Evolutionary conservation across 2,888 invertebrate genomes (phyloP).

Genomic region (Melinaea marsaeus): DNA sequence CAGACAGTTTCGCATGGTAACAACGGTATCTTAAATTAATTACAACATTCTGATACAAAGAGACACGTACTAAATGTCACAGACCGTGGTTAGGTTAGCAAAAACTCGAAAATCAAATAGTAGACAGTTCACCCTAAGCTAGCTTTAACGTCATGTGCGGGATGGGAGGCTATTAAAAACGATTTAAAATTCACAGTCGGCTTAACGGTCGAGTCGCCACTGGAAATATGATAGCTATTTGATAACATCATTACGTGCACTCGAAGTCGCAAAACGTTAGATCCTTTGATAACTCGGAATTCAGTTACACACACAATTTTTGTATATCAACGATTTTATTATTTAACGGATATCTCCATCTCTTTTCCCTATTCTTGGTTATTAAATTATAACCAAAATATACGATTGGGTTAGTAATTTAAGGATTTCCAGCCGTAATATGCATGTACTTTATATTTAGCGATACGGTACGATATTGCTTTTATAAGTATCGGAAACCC

Average conservation of each 20-base stretch:
- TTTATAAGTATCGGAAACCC: constrained; percentile 75
- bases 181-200: constrained; percentile 76
- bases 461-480: constrained; percentile 58
- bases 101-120: constrained; percentile 51
- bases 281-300: constrained; percentile 60
- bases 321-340: constrained; percentile 20
- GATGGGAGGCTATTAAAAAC: constrained; percentile 61
- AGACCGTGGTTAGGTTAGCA: constrained; percentile 19
- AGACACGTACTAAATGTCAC: constrained; percentile 16
- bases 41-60: constrained; percentile 49
- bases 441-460: constrained; percentile 28
- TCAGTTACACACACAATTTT: constrained; percentile 38
- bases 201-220: constrained; percentile 54
- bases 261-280: constrained; percentile 49
- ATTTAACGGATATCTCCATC: neutral
- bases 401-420: constrained; percentile 27
- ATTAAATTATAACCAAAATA: constrained; percentile 27
- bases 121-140: constrained; percentile 39
- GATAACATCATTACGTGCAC: constrained; percentile 66
- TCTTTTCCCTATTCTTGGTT: neutral
- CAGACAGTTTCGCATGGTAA: constrained; percentile 55
- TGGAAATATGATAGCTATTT: constrained; percentile 59
- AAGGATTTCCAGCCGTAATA: constrained; percentile 27
- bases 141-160: constrained; percentile 53
- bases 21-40: constrained; percentile 62